Conservation (phyloP, 2,888 invertebrate genomes). For the Caenorhabditis sp. region DNA sequence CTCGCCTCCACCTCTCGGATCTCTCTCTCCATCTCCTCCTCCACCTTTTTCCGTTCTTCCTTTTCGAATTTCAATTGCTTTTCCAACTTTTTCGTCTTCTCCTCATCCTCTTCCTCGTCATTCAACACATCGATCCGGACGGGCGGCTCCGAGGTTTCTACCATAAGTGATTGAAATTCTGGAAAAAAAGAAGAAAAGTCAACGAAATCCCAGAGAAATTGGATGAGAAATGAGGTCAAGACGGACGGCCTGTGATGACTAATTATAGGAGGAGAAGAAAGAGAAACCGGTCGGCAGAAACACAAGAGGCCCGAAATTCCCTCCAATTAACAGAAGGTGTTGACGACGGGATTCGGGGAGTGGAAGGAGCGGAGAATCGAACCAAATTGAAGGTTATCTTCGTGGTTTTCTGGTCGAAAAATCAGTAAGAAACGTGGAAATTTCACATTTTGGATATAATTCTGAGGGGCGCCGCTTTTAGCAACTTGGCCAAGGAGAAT, state of each 20-base stretch:
- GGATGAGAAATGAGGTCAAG: conserved; percentile 48
- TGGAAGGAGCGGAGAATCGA: too few species aligned
- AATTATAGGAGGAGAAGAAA: conserved; percentile 31
- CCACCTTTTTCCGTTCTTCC: conserved; percentile 38
- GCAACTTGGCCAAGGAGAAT: not conserved
- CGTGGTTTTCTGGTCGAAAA: conserved; percentile 1
- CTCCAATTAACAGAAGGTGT: conserved; percentile 47
- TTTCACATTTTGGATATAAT: not conserved
- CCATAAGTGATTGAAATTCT: conserved; percentile 15
- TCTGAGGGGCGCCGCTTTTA: not conserved
- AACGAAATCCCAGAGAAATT: conserved; percentile 32
- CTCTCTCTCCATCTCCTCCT: conserved; percentile 72
- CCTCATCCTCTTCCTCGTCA: conserved; percentile 28
- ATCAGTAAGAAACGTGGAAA: not conserved
- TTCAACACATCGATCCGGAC: not conserved
- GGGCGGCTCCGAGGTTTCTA: conserved; percentile 7
- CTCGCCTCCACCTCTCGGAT: conserved; percentile 63
- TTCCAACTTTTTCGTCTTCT: conserved; percentile 52
- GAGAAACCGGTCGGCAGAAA: conserved; percentile 32
- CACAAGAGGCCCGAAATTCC: conserved; percentile 18
- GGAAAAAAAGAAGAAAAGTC: conserved; percentile 5
- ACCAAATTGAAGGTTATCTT: too few species aligned
- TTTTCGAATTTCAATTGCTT: conserved; percentile 59
- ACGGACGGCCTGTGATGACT: conserved; percentile 21
- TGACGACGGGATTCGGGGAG: too few species aligned